These are phyloP conservation scores for Tortrix viridana DNA, from an alignment of 2,888 invertebrate species.

Conservation along the genomic window DNA sequence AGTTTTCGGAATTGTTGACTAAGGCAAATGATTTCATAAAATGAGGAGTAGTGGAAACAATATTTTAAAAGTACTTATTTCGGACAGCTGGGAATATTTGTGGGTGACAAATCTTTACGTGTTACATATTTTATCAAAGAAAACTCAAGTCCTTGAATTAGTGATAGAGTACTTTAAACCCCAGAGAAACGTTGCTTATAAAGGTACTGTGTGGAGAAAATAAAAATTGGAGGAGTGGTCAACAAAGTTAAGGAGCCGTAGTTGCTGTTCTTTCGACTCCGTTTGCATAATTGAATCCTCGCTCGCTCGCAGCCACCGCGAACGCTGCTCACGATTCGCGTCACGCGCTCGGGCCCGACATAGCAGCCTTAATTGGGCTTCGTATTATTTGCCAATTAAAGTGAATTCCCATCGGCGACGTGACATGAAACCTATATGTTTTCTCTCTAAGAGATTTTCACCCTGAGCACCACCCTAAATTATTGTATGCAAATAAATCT, in stretches of 20 bases:
- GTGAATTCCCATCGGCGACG: conserved; percentile 82
- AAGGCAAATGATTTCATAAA: no score
- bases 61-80: no score
- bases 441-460: conserved; percentile 61
- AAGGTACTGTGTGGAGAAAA: neutral
- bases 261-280: conserved; percentile 71
- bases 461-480: conserved; percentile 55
- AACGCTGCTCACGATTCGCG: conserved; percentile 59
- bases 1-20: no score
- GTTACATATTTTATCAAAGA: no score
- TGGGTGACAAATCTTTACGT: no score
- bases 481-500: conserved; percentile 63
- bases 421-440: conserved; percentile 79
- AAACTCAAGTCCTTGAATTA: no score
- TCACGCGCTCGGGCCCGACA: conserved; percentile 81
- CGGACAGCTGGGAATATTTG: no score
- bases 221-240: conserved; percentile 50
- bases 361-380: conserved; percentile 84
- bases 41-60: no score
- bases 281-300: conserved; percentile 83
- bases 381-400: conserved; percentile 85
- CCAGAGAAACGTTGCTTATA: no score
- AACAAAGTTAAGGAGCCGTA: conserved; percentile 55
- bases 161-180: no score
- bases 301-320: conserved; percentile 51